A percentile compares a stretch with the other conserved stretches of the same genome.
Evolutionary conservation across 2,797 vertebrate genomes (phyloP).

Genomic region (Micromesistius poutassou): DNA sequence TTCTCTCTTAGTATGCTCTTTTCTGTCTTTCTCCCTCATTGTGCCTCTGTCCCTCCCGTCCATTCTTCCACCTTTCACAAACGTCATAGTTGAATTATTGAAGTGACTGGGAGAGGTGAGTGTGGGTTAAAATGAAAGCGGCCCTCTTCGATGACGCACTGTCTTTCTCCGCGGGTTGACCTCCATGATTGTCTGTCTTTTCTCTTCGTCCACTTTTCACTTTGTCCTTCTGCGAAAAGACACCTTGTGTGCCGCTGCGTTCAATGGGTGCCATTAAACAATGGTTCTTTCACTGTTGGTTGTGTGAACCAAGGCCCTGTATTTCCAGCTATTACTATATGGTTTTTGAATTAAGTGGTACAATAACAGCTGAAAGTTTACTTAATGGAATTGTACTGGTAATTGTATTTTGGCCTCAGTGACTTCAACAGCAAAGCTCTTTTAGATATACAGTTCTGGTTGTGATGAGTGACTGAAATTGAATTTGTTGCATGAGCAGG

Average conservation of each 20-base stretch:
- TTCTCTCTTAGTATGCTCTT: not conserved
- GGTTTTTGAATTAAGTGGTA: not conserved
- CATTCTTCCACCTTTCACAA: conserved; percentile 46
- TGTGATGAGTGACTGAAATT: conserved; percentile 61
- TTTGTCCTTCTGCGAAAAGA: not conserved
- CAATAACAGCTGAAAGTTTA: conserved; percentile 32
- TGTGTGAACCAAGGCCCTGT: not conserved
- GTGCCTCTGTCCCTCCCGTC: conserved; percentile 9
- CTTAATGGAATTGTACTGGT: conserved; percentile 19
- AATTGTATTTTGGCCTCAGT: conserved; percentile 45
- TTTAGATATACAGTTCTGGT: conserved; percentile 56
- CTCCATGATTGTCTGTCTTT: not conserved
- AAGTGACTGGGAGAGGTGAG: conserved; percentile 36
- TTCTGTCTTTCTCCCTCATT: not conserved
- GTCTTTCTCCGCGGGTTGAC: not conserved
- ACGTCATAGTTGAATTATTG: conserved; percentile 55
- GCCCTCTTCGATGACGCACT: conserved; percentile 14
- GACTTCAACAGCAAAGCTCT: conserved; percentile 39
- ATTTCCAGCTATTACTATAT: not conserved
- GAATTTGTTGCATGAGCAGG: conserved; percentile 66
- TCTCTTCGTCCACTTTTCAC: not conserved
- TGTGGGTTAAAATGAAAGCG: conserved; percentile 49
- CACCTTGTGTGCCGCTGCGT: not conserved
- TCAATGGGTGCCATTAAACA: not conserved
- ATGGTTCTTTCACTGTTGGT: not conserved